Conservation (phyloP, 2,888 invertebrate genomes). For the Ctena decussata region DNA sequence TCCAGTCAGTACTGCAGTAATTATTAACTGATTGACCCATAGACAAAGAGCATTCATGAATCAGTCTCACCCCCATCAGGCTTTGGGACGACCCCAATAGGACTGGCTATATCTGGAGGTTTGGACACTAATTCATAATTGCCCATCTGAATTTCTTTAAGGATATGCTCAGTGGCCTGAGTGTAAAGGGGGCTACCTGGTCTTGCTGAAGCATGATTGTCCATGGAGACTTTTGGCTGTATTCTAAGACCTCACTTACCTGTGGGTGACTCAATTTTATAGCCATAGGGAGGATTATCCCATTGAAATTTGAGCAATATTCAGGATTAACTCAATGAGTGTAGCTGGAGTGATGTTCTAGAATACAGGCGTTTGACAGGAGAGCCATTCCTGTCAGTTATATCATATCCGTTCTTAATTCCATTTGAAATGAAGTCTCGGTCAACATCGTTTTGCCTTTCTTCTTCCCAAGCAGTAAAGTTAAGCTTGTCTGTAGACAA, state of each 20-base stretch:
- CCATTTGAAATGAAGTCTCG: neutral
- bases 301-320: too few species aligned
- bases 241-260: too few species aligned
- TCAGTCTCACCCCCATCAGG: conserved; percentile 24
- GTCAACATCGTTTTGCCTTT: neutral
- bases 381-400: neutral
- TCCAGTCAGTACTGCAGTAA: neutral
- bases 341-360: too few species aligned
- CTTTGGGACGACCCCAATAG: conserved; percentile 27
- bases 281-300: too few species aligned
- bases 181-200: conserved; percentile 1
- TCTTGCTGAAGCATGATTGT: conserved; percentile 3
- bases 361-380: too few species aligned
- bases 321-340: too few species aligned
- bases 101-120: too few species aligned
- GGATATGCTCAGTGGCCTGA: conserved; percentile 2
- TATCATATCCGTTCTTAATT: conserved; percentile 12
- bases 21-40: neutral
- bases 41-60: conserved; percentile 21
- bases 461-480: too few species aligned
- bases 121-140: conserved; percentile 6
- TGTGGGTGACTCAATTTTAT: too few species aligned
- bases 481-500: too few species aligned
- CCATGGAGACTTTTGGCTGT: too few species aligned
- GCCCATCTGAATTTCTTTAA: conserved; percentile 22